These are phyloP conservation scores for Gryllus longicercus DNA, from an alignment of 2,888 invertebrate species.

Conservation along the genomic window DNA sequence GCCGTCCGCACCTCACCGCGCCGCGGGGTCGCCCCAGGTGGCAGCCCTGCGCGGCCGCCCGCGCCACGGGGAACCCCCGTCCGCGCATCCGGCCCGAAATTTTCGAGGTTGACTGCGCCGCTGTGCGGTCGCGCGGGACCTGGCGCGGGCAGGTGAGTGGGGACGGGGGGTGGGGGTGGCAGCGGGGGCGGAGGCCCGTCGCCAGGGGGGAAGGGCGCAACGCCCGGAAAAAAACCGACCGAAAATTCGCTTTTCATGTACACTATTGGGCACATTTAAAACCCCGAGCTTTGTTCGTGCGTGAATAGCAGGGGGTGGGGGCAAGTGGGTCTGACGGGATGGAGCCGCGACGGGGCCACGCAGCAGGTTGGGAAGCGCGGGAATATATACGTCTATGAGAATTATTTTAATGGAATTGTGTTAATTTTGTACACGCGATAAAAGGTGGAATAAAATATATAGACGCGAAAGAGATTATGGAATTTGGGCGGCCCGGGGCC, in stretches of 20 bases:
- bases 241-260: constrained; percentile 10
- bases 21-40: not conserved
- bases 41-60: not conserved
- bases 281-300: not conserved
- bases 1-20: not conserved
- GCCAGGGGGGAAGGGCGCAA: not conserved
- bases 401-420: constrained; percentile 6
- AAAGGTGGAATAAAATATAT: not conserved
- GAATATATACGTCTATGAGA: not conserved
- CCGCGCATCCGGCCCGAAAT: not conserved
- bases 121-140: not conserved
- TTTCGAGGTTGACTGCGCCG: not conserved
- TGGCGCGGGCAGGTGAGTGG: not conserved
- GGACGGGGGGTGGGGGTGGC: not conserved
- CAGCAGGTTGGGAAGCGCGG: not conserved
- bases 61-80: not conserved
- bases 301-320: not conserved
- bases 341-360: not conserved
- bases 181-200: not conserved
- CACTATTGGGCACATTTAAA: constrained; percentile 17
- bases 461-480: too few species aligned
- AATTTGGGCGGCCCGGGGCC: too few species aligned
- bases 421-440: not conserved
- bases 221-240: not conserved
- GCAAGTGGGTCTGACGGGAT: not conserved